phyloP scores from a whole-genome alignment of 2,797 vertebrate genomes.

The Gymnocypris eckloni region DNA sequence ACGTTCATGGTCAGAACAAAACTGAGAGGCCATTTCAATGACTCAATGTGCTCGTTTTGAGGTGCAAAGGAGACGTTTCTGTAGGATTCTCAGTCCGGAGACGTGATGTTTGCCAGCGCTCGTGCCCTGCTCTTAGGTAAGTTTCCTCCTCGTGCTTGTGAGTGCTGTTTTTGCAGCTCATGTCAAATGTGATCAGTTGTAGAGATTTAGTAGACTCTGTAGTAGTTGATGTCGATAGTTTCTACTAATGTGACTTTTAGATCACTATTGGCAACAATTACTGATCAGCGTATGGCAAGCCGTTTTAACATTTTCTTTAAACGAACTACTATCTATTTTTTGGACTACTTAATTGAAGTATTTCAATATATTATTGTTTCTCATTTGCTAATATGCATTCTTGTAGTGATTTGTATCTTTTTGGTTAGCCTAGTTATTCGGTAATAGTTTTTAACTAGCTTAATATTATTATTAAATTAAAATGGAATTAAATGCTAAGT shows the following conservation, averaged over 20 bases:
- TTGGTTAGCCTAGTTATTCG: not conserved
- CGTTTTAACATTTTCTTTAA: not conserved
- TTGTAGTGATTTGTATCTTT: not conserved
- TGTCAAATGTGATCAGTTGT: not conserved
- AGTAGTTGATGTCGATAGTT: constrained; percentile 8
- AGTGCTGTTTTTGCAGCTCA: not conserved
- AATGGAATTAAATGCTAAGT: not conserved
- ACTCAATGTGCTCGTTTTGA: constrained; percentile 54
- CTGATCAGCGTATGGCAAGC: not conserved
- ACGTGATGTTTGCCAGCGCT: constrained; percentile 65
- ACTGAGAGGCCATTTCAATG: constrained; percentile 51
- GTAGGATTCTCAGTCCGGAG: constrained; percentile 61
- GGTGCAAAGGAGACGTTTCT: constrained; percentile 49
- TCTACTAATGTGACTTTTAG: constrained; percentile 12
- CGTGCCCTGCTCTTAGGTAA: constrained; percentile 67
- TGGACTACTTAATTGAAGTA: not conserved
- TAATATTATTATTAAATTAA: not conserved
- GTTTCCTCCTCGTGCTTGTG: constrained; percentile 54
- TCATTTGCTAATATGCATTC: not conserved
- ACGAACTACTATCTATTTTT: not conserved
- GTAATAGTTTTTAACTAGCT: not conserved
- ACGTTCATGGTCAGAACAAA: constrained; percentile 19
- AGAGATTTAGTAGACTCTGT: constrained; percentile 3
- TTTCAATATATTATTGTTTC: not conserved
- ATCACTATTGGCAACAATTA: not conserved